phyloP scores from a whole-genome alignment of 2,797 vertebrate species.

The Muraenolepis orangiensis region DNA sequence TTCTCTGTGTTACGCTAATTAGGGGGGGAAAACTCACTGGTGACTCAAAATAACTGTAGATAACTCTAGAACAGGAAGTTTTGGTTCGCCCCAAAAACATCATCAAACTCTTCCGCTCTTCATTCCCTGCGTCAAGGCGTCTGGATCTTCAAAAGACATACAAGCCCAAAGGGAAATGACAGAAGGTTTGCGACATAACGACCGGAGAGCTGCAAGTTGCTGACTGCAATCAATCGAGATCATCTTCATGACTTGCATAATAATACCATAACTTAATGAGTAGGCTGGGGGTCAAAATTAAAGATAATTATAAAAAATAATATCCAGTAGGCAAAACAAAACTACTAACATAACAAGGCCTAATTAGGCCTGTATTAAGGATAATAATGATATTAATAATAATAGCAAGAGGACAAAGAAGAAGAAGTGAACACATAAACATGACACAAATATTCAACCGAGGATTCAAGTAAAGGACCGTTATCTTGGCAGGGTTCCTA shows the following conservation, averaged over 20 bases:
- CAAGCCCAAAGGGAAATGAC: not conserved
- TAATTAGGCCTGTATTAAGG: too few species aligned
- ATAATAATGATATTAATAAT: too few species aligned
- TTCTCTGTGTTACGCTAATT: not conserved
- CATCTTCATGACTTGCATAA: not conserved
- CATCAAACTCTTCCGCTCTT: not conserved
- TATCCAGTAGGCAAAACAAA: too few species aligned
- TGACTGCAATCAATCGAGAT: not conserved
- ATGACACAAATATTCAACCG: too few species aligned
- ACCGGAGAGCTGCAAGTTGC: not conserved
- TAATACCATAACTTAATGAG: not conserved
- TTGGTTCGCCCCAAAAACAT: not conserved
- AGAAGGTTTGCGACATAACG: not conserved
- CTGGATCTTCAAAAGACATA: conserved; percentile 27
- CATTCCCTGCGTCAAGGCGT: conserved; percentile 19
- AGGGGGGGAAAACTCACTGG: not conserved
- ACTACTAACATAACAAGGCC: too few species aligned
- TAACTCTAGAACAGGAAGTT: not conserved
- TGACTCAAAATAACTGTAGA: not conserved
- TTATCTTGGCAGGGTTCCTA: not conserved
- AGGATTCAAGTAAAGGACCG: too few species aligned
- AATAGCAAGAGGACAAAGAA: too few species aligned
- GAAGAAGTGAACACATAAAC: too few species aligned
- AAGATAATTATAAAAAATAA: too few species aligned
- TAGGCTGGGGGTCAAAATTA: too few species aligned